These are phyloP conservation scores for Zoanthus sociatus DNA, from an alignment of 92 coral and sea anemone genomes.

Conservation along the genomic window DNA sequence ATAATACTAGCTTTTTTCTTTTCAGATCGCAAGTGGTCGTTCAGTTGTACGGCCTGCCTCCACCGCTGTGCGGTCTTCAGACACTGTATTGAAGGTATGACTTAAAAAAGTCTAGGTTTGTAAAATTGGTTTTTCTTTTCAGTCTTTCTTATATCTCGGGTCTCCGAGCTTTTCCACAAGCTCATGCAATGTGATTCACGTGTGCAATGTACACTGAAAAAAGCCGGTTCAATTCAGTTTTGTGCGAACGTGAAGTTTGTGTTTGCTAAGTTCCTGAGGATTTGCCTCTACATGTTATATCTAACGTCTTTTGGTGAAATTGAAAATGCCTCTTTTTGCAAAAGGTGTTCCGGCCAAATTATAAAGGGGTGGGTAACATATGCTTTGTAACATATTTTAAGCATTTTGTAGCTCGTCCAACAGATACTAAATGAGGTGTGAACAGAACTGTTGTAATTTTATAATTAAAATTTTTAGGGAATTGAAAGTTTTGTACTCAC, in stretches of 20 bases:
- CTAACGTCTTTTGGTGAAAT: too few species aligned
- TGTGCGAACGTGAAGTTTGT: neutral
- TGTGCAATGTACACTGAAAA: constrained; percentile 29
- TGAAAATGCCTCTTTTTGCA: too few species aligned
- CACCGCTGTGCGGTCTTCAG: constrained; percentile 97
- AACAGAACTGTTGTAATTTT: too few species aligned
- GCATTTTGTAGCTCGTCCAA: too few species aligned
- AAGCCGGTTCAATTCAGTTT: constrained; percentile 4
- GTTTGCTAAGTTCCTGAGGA: too few species aligned
- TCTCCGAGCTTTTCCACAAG: neutral
- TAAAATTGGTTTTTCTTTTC: neutral
- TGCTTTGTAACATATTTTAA: too few species aligned
- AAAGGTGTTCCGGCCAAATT: neutral
- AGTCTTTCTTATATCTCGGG: neutral
- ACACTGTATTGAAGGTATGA: constrained; percentile 91
- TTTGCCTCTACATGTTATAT: too few species aligned
- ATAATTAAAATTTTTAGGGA: too few species aligned
- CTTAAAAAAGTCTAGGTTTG: neutral
- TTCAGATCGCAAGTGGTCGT: constrained; percentile 98
- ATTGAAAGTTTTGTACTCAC: too few species aligned
- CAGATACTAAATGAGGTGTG: too few species aligned
- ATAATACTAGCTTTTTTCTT: constrained; percentile 37
- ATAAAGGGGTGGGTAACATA: too few species aligned
- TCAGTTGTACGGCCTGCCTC: constrained; percentile 83
- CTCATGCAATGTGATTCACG: constrained; percentile 1